Conservation (phyloP, 1,140 invertebrate species). For the Habropoda laboriosa region DNA sequence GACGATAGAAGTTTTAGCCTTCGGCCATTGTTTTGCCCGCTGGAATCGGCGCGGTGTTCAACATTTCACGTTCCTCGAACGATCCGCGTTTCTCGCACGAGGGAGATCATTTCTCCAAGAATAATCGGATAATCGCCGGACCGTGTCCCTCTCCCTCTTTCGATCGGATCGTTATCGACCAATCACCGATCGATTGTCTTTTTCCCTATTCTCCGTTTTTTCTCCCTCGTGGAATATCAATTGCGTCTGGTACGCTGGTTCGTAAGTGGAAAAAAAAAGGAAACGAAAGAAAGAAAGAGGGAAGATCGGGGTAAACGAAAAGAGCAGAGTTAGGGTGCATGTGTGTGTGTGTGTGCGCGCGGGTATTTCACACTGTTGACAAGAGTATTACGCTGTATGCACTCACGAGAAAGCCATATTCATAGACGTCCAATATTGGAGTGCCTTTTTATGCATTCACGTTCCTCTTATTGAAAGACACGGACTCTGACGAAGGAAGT, state of each 20-base stretch:
- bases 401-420: constrained; percentile 15
- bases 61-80: background rate
- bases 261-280: too few relatives aligned
- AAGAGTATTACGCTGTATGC: constrained; percentile 17
- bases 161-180: constrained; percentile 27
- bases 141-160: too few relatives aligned
- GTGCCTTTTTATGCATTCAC: too few relatives aligned
- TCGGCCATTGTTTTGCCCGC: background rate
- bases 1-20: background rate
- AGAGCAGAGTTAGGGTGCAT: background rate
- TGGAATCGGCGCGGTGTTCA: constrained; percentile 4
- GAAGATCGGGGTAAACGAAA: constrained; percentile 8
- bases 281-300: too few relatives aligned
- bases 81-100: background rate
- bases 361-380: constrained; percentile 27
- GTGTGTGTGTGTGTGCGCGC: background rate
- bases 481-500: background rate
- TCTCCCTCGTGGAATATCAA: background rate
- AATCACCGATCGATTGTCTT: constrained; percentile 2
- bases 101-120: background rate
- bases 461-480: background rate
- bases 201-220: background rate
- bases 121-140: constrained; percentile 7
- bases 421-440: background rate
- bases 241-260: background rate